Evolutionary conservation across 2,888 invertebrate genomes (phyloP).

Genomic region (Latrodectus hesperus): DNA sequence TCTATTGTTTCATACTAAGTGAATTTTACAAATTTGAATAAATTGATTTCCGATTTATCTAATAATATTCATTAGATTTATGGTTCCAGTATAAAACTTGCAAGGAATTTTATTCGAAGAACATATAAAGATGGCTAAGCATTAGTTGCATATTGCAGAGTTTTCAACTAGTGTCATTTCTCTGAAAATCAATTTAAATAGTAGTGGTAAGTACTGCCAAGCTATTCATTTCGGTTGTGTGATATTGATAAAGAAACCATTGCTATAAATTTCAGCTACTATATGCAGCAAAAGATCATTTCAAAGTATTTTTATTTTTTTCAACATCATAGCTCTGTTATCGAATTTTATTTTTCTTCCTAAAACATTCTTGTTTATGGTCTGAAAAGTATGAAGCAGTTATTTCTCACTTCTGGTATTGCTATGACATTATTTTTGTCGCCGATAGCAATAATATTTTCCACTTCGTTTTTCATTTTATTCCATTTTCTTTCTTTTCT

Average conservation of each 20-base stretch:
- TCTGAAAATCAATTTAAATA: too few relatives aligned
- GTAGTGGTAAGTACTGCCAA: not conserved
- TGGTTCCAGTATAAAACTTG: too few relatives aligned
- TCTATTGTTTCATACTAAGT: too few relatives aligned
- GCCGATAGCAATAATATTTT: not conserved
- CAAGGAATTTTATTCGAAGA: too few relatives aligned
- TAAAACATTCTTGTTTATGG: not conserved
- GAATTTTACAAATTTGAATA: too few relatives aligned
- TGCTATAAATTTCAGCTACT: conserved; percentile 50
- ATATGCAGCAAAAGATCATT: conserved; percentile 28
- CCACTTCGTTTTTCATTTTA: conserved; percentile 1
- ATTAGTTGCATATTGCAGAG: too few relatives aligned
- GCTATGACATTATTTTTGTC: conserved; percentile 13
- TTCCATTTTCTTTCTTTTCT: not conserved
- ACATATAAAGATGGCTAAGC: too few relatives aligned
- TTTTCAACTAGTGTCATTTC: conserved; percentile 42
- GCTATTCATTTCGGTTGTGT: conserved; percentile 25
- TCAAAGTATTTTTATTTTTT: conserved; percentile 17
- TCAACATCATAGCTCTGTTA: conserved; percentile 31
- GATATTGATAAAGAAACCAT: conserved; percentile 54
- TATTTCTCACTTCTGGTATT: not conserved
- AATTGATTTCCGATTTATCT: too few relatives aligned
- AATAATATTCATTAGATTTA: too few relatives aligned
- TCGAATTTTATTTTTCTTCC: conserved; percentile 27
- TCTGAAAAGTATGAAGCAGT: not conserved